Base-by-base conservation (phyloP, 2,888 invertebrate species). In the Nowickia ferox region DNA sequence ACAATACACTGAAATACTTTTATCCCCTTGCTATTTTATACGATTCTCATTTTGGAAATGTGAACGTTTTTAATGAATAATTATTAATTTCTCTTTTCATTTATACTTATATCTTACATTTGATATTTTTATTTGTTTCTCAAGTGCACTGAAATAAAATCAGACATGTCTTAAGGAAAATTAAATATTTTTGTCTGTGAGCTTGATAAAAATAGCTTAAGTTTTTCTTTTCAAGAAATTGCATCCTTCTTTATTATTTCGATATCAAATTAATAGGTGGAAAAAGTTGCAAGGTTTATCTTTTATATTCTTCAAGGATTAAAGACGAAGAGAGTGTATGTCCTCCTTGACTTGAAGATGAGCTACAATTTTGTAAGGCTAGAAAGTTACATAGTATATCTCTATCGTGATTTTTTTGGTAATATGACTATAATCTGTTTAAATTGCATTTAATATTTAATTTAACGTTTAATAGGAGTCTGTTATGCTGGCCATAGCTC, bases 261-360 rank as follows among this genome's bases (percentile, higher is more conserved):
- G 66, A 48, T 48, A 66, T 48, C 48, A n/a, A 48, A n/a, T 66
- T 11, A 48, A 48, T 66, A 57, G 57, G 22, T 57, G 57, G 30
- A 30, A 30, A 48, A 19, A 44, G 44, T 22, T 44, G 19, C 6
- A 63, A 42, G 19, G 55, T 22, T 22, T 13, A 55, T 22, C 17
- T 22, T 8, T 13, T 22, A 22, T 22, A 13, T 13, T 9, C 0
- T 55, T 13, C 6, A 13, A 22, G 13, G 13, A 6, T 55, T 55
- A 5, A 48, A 48, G 9, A 4, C 15, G 48, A 2, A 15, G 1
- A 48, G 8, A 30, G 30, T 30, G 30, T 6, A 30, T 30, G 30
- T 30, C 5, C 6, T 30, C 4, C 6, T 30, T 30, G 30, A 30
- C 30, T 30, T 30, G 30, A 30, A 30, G 30, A 30, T 30, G 30